These are phyloP conservation scores for Xanthorhoe designata DNA, from an alignment of 2,888 invertebrate genomes.

Conservation along the genomic window DNA sequence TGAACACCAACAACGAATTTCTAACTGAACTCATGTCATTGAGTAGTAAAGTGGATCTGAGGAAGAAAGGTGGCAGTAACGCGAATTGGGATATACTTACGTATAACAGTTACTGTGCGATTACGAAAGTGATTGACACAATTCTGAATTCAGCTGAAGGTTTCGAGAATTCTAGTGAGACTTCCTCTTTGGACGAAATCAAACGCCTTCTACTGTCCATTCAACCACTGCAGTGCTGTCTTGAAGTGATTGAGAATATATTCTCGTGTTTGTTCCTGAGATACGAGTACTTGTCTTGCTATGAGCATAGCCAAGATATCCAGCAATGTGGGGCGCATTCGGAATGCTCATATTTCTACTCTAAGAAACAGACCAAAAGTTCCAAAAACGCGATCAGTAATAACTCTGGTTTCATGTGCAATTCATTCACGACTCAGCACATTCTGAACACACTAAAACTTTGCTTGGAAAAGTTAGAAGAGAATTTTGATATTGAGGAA, in stretches of 20 bases:
- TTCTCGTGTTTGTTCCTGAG: slow-evolving; percentile 89
- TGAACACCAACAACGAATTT: slow-evolving; percentile 77
- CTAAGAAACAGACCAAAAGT: slow-evolving; percentile 69
- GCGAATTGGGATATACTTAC: slow-evolving; percentile 78
- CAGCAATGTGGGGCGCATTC: slow-evolving; percentile 75
- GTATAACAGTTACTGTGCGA: slow-evolving; percentile 82
- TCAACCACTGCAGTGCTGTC: slow-evolving; percentile 75
- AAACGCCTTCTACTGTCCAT: slow-evolving; percentile 79
- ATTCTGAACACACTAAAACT: slow-evolving; percentile 85
- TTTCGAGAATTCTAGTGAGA: slow-evolving; percentile 64
- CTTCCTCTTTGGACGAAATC: slow-evolving; percentile 77
- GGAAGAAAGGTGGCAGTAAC: slow-evolving; percentile 50
- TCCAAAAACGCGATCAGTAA: slow-evolving; percentile 58
- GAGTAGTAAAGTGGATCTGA: slow-evolving; percentile 57
- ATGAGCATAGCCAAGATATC: slow-evolving; percentile 77
- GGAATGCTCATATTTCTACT: slow-evolving; percentile 81
- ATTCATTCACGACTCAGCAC: slow-evolving; percentile 85
- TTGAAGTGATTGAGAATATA: slow-evolving; percentile 90
- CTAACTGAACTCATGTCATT: slow-evolving; percentile 67
- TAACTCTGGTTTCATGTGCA: slow-evolving; percentile 84
- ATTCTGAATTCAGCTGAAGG: slow-evolving; percentile 73
- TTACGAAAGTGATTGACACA: slow-evolving; percentile 79
- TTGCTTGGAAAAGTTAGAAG: slow-evolving; percentile 80
- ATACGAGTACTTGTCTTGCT: slow-evolving; percentile 86
- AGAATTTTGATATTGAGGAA: slow-evolving; percentile 59